Base-by-base conservation (phyloP, 1,140 invertebrate genomes). In the Drosophila arawakana region DNA sequence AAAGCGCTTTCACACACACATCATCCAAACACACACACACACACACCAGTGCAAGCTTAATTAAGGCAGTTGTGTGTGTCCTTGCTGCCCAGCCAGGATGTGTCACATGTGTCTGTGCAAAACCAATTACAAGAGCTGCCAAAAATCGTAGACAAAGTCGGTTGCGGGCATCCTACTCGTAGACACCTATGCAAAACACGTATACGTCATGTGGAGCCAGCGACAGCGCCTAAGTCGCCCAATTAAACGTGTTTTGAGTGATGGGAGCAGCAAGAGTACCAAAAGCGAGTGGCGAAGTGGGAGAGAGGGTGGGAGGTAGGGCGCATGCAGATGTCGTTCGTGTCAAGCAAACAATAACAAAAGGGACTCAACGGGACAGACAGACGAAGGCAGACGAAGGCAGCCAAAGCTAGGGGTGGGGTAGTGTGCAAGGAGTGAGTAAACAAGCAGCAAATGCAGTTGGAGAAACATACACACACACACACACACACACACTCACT, bases 181-280 rank as follows among this genome's bases (percentile, higher is more conserved):
- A 46, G 15, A 30, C 58, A 35, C 52, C 67, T 72, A 85, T 81
- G 82, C 82, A 88, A 83, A 88, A 80, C 83, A 88, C 80, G 84
- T 80, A 88, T 78, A 80, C 83, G 73, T 58, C 77, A 74, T 75
- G 83, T 83, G 67, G 73, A 41, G 67, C 84, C 21, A 58, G 58
- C 39, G 55, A 55, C 63, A 61, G 55, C 35, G 49, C 61, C 71
- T 78, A 73, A 80, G 77, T 83, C 84, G 72, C 69, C 76, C 83
- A 86, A 88, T 88, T 83, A 80, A 70, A 70, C 61, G 52, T 74
- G 73, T 80, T 67, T 71, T 66, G 55, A 76, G 72, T 63, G 61
- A 34, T 13, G 37, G n/a, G 55, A 15, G 34, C 30, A 55, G 21
- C 62, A 34, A 18, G 11, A 54, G 5, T 44, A 21, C 57, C 57